Evolutionary conservation across 2,113 vertebrate species (phyloP).

Genomic region (Clinocottus analis): DNA sequence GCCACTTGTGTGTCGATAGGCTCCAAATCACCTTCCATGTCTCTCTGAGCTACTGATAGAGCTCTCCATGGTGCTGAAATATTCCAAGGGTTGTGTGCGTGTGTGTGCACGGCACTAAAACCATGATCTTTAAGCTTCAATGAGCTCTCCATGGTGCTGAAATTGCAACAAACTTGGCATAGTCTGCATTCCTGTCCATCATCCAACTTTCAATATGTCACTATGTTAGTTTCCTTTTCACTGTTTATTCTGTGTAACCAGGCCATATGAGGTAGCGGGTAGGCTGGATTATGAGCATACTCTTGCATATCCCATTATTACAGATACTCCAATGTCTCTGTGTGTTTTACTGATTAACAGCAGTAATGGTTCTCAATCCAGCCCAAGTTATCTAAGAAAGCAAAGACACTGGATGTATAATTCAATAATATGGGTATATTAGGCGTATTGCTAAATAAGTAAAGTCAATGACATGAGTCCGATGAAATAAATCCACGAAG

Average conservation of each 20-base stretch:
- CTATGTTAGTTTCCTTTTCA: background rate
- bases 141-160: conserved; percentile 55
- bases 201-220: conserved; percentile 19
- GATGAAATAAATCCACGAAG: background rate
- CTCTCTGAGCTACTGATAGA: conserved; percentile 6
- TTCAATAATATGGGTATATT: background rate
- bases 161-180: conserved; percentile 8
- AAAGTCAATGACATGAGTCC: background rate
- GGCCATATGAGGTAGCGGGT: background rate
- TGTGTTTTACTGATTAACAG: background rate
- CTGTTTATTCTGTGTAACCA: conserved; percentile 35
- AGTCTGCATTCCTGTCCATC: background rate
- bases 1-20: conserved; percentile 1
- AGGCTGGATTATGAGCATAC: background rate
- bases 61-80: conserved; percentile 60
- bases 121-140: background rate
- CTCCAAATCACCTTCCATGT: conserved; percentile 29
- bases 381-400: background rate
- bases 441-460: background rate
- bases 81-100: background rate
- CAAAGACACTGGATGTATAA: background rate
- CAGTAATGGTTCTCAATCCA: background rate
- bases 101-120: conserved; percentile 1
- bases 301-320: conserved; percentile 6
- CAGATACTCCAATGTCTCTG: background rate